phyloP scores from a whole-genome alignment of 2,113 vertebrate genomes.

The Agapornis roseicollis region DNA sequence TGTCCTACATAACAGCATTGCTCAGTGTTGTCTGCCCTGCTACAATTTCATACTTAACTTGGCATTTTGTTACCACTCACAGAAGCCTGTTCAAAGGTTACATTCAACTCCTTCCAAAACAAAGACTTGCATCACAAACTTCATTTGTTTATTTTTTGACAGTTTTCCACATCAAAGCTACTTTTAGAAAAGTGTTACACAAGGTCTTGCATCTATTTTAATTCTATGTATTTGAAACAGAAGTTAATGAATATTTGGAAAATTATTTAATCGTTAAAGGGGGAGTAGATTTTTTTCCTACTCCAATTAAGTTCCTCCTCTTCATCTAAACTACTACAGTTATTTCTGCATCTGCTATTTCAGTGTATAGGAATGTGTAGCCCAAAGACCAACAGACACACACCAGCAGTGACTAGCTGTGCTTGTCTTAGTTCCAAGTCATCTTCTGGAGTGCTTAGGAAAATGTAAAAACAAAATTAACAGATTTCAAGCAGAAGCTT shows the following conservation, averaged over 20 bases:
- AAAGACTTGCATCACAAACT: background rate
- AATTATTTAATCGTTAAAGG: background rate
- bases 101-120: background rate
- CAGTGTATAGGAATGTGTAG: background rate
- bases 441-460: background rate
- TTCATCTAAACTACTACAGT: background rate
- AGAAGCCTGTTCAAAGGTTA: constrained; percentile 70
- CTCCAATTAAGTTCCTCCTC: background rate
- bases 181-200: background rate
- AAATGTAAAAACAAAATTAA: background rate
- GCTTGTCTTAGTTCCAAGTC: background rate
- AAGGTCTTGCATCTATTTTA: background rate
- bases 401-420: background rate
- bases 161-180: background rate
- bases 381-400: background rate
- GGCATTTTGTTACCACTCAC: constrained; percentile 78
- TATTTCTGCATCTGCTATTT: background rate
- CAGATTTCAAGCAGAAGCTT: background rate
- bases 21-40: constrained; percentile 77
- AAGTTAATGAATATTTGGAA: background rate
- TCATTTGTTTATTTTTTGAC: background rate
- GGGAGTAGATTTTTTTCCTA: background rate
- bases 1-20: constrained; percentile 30
- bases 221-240: background rate
- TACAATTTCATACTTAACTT: constrained; percentile 77